Evolutionary conservation across 53 echinoderm and acorn worm species (phyloP).

Genomic region (Zoroaster sp.): DNA sequence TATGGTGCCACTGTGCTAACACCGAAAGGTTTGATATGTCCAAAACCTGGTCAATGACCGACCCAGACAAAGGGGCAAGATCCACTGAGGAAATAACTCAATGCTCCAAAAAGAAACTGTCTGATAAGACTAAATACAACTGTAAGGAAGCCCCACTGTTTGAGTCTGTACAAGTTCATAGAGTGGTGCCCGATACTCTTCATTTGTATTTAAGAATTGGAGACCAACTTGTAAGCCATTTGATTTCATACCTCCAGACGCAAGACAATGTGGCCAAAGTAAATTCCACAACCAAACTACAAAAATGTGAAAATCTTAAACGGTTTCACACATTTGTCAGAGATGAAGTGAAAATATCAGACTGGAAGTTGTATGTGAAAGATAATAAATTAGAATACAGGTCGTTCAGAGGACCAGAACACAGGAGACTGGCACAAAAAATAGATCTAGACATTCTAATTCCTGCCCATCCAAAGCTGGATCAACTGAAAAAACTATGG

Average conservation of each 20-base stretch:
- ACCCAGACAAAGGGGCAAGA: slow-evolving; percentile 21
- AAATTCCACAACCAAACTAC: no score
- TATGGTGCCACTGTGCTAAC: slow-evolving; percentile 42
- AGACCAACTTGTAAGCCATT: slow-evolving; percentile 35
- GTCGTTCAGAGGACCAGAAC: neutral
- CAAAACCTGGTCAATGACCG: slow-evolving; percentile 52
- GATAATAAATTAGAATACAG: neutral
- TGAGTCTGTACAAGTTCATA: slow-evolving; percentile 6
- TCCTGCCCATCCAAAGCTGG: slow-evolving; percentile 31
- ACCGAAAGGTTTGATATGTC: slow-evolving; percentile 14
- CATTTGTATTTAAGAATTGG: slow-evolving; percentile 39
- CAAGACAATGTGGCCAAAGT: no score
- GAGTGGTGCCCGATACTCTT: slow-evolving; percentile 39
- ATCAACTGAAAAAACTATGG: slow-evolving; percentile 29
- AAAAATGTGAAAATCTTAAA: neutral
- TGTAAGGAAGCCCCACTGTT: slow-evolving; percentile 33
- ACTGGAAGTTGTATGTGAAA: neutral
- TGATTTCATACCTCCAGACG: slow-evolving; percentile 24
- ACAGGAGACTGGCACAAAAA: neutral
- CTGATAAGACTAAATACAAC: slow-evolving; percentile 26
- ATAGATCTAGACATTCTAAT: slow-evolving; percentile 22
- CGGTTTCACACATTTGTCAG: neutral
- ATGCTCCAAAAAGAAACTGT: slow-evolving; percentile 16
- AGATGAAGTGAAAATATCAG: neutral
- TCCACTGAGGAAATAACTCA: slow-evolving; percentile 41